Conservation (phyloP, 2,888 invertebrate species). For the Phragmatobia fuliginosa region DNA sequence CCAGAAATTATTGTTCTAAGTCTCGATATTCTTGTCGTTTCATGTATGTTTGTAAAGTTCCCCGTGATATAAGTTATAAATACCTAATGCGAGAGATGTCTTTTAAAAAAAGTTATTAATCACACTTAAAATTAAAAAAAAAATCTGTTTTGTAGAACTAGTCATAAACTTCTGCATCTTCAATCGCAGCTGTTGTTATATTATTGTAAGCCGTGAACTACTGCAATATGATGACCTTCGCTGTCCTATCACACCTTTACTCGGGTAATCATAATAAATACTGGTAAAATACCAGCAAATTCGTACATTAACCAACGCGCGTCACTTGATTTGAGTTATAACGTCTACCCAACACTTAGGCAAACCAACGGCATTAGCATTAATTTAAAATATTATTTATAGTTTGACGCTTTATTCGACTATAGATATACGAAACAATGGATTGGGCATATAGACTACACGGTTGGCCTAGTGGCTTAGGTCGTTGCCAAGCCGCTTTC, state of each 20-base stretch:
- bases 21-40: no score
- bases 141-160: constrained; percentile 60
- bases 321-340: constrained; percentile 79
- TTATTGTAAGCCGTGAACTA: constrained; percentile 28
- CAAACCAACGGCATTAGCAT: constrained; percentile 82
- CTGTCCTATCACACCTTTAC: constrained; percentile 74
- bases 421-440: constrained; percentile 47
- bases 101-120: no score
- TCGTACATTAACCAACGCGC: constrained; percentile 76
- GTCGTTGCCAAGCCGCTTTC: no score
- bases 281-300: constrained; percentile 65
- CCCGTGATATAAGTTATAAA: no score
- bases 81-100: no score
- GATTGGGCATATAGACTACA: constrained; percentile 52
- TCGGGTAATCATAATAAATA: constrained; percentile 82
- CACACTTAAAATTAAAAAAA: no score
- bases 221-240: constrained; percentile 27
- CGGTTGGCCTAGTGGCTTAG: no score
- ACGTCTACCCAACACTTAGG: constrained; percentile 79
- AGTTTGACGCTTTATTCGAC: constrained; percentile 71
- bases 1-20: no score
- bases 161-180: neutral
- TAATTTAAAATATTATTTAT: constrained; percentile 87
- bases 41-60: no score
- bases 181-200: constrained; percentile 8